A percentile compares a stretch with the other conserved stretches of the same genome.
phyloP scores from a whole-genome alignment of 2,888 invertebrate species.

The Caenorhabditis sp. region DNA sequence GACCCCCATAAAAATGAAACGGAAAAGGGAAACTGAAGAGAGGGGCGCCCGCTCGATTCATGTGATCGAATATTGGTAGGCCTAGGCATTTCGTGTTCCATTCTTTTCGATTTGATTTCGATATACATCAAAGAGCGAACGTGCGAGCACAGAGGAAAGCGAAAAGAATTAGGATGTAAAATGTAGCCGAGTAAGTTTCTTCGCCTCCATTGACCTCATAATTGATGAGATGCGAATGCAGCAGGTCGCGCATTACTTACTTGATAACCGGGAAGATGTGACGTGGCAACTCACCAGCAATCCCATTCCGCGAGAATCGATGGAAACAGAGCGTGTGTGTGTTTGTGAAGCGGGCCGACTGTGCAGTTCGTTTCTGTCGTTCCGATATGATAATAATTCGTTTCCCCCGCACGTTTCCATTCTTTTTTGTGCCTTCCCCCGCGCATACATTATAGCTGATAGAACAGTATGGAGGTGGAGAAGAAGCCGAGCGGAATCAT shows the following conservation, averaged over 20 bases:
- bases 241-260: constrained; percentile 3
- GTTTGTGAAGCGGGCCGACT: constrained; percentile 8
- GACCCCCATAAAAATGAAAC: constrained; percentile 34
- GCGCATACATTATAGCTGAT: constrained; percentile 39
- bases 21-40: constrained; percentile 7
- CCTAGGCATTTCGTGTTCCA: neutral
- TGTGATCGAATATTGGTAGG: neutral
- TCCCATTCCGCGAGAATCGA: constrained; percentile 33
- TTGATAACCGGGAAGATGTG: neutral
- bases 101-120: too few relatives aligned
- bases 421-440: neutral
- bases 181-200: constrained; percentile 18
- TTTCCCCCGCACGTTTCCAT: neutral
- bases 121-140: neutral
- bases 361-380: constrained; percentile 16
- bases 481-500: constrained; percentile 13
- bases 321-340: constrained; percentile 16
- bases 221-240: constrained; percentile 25
- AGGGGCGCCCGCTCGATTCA: neutral
- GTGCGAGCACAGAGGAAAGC: neutral
- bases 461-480: neutral
- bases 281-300: constrained; percentile 47
- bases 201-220: constrained; percentile 30
- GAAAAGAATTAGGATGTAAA: constrained; percentile 1
- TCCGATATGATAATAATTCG: constrained; percentile 40